Conservation (phyloP, 2,888 invertebrate species). For the Ferdinandea cuprea region DNA sequence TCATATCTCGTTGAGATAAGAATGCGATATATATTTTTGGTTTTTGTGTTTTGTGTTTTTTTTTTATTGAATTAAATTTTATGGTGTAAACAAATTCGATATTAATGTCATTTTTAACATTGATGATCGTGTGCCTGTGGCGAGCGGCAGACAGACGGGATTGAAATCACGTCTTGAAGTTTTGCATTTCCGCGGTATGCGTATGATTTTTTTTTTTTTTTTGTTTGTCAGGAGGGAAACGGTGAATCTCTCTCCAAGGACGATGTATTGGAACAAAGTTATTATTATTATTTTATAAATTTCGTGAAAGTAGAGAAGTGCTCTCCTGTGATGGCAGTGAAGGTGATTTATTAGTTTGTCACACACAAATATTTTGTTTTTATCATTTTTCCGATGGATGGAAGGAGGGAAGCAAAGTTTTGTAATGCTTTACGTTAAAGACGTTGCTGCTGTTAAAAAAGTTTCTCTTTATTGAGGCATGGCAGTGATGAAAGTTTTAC, state of each 20-base stretch:
- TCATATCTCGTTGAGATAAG: constrained; percentile 37
- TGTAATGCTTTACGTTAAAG: constrained; percentile 31
- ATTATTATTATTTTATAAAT: not conserved
- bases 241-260: no score
- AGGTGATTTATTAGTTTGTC: constrained; percentile 74
- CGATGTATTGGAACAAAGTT: constrained; percentile 48
- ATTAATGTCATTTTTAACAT: constrained; percentile 55
- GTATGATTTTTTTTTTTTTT: constrained; percentile 52
- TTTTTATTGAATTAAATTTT: constrained; percentile 66
- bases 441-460: constrained; percentile 48
- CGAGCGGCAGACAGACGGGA: no score
- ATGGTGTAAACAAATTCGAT: constrained; percentile 64
- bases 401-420: constrained; percentile 40
- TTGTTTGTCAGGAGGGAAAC: constrained; percentile 20
- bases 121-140: constrained; percentile 26
- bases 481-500: constrained; percentile 46
- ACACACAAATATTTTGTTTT: constrained; percentile 53
- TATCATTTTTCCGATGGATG: constrained; percentile 30
- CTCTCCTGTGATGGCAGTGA: constrained; percentile 28
- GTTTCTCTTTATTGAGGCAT: constrained; percentile 15
- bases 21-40: not conserved
- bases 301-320: not conserved
- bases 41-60: constrained; percentile 9
- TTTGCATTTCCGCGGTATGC: constrained; percentile 31
- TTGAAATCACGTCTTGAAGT: constrained; percentile 35